A percentile compares a stretch with the other conserved stretches of the same genome.
phyloP scores from a whole-genome alignment of 1,140 invertebrate genomes.

The Intoshia linei region DNA sequence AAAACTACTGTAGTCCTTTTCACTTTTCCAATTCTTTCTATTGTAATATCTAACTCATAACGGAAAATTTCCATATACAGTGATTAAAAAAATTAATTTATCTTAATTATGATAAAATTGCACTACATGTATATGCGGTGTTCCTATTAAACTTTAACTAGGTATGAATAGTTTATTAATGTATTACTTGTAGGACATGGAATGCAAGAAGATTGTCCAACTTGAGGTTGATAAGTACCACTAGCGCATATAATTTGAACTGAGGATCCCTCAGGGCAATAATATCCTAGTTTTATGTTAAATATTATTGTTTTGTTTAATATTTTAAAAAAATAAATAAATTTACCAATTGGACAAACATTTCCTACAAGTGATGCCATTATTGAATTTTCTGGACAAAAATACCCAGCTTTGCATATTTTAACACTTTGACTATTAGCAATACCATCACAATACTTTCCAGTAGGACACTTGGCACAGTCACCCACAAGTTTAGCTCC shows the following conservation, averaged over 20 bases:
- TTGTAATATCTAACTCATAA: no score
- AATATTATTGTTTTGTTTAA: no score
- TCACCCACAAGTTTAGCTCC: slow-evolving; percentile 12
- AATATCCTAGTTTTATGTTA: no score
- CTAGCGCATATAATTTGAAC: no score
- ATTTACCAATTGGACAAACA: no score
- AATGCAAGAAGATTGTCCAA: slow-evolving; percentile 13
- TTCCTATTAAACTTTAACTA: neutral
- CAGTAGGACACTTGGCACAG: slow-evolving; percentile 17
- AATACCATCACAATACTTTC: slow-evolving; percentile 18
- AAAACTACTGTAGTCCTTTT: no score
- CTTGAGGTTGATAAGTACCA: slow-evolving; percentile 17
- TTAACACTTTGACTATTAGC: slow-evolving; percentile 13
- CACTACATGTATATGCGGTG: neutral
- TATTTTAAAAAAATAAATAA: no score
- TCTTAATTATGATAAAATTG: neutral
- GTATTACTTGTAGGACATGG: slow-evolving; percentile 13
- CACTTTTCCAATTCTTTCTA: no score
- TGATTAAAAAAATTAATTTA: no score
- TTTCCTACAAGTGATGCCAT: no score
- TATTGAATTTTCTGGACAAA: slow-evolving; percentile 16
- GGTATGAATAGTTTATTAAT: neutral
- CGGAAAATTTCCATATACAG: no score
- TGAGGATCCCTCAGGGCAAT: slow-evolving; percentile 16
- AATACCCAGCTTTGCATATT: slow-evolving; percentile 17